Percentiles rank a stretch among this genome's conserved stretches.
These are phyloP conservation scores for Scelioninae gen. 2 DNA, from an alignment of 2,888 invertebrate genomes.

Conservation along the genomic window DNA sequence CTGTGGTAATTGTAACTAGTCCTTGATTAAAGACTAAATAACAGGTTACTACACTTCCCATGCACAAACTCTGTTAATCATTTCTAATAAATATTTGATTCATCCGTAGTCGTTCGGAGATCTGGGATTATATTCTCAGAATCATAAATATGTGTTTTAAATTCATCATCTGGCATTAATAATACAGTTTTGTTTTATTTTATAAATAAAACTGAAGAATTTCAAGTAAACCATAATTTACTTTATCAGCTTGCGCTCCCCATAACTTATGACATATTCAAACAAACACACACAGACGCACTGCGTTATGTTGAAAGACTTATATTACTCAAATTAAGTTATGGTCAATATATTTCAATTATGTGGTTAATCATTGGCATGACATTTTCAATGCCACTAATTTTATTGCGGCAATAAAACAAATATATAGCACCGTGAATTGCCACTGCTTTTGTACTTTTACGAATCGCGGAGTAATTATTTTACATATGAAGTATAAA, in stretches of 20 bases:
- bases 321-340: neutral
- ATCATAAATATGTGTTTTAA: too few species aligned
- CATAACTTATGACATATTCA: too few species aligned
- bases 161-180: too few species aligned
- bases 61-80: conserved; percentile 1
- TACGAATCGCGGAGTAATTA: too few species aligned
- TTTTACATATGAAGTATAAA: too few species aligned
- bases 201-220: too few species aligned
- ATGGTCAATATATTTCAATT: neutral
- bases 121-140: neutral
- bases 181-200: too few species aligned
- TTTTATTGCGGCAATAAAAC: neutral
- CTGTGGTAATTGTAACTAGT: conserved; percentile 2
- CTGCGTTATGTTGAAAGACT: too few species aligned
- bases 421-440: too few species aligned
- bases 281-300: neutral
- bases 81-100: conserved; percentile 7
- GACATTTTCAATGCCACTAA: neutral
- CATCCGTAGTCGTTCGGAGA: neutral
- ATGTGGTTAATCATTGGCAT: neutral
- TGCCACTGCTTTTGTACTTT: too few species aligned
- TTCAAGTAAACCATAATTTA: too few species aligned
- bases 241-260: too few species aligned
- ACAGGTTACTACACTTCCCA: neutral
- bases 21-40: conserved; percentile 6